phyloP scores from a whole-genome alignment of 2,113 vertebrate genomes.

The Toxotes chatareus region DNA sequence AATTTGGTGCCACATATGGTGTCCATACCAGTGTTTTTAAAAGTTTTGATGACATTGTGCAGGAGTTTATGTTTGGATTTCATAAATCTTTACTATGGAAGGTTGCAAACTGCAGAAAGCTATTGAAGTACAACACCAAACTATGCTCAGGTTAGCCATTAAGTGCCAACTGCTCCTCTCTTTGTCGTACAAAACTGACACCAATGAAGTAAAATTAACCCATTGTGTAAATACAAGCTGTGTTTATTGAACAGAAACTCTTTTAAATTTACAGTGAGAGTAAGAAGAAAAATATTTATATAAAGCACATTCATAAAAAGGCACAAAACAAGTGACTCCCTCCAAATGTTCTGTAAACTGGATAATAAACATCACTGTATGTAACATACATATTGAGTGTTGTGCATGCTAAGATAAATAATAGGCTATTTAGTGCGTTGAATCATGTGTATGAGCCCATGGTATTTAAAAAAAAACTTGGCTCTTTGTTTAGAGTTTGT shows the following conservation, averaged over 20 bases:
- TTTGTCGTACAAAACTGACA: no score
- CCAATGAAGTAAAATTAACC: no score
- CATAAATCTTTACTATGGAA: no score
- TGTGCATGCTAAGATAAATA: constrained; percentile 79
- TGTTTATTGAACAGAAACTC: constrained; percentile 78
- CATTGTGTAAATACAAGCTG: no score
- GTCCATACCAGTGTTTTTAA: no score
- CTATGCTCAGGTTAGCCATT: no score
- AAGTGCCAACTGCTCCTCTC: no score
- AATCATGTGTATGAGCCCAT: constrained; percentile 40
- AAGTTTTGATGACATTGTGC: no score
- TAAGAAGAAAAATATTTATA: constrained; percentile 61
- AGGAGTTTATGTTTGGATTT: no score
- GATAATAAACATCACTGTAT: constrained; percentile 66
- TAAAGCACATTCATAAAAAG: constrained; percentile 78
- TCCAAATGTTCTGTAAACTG: constrained; percentile 71
- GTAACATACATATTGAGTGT: constrained; percentile 70
- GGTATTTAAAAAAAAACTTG: constrained; percentile 41
- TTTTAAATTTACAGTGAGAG: constrained; percentile 72
- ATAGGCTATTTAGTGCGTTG: constrained; percentile 70
- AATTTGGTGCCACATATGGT: no score
- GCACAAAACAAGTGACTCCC: constrained; percentile 68
- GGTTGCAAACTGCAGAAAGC: no score
- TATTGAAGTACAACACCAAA: no score
- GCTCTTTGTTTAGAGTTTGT: constrained; percentile 26